phyloP scores from a whole-genome alignment of 2,113 vertebrate genomes.

The Phylloscopus trochiloides region DNA sequence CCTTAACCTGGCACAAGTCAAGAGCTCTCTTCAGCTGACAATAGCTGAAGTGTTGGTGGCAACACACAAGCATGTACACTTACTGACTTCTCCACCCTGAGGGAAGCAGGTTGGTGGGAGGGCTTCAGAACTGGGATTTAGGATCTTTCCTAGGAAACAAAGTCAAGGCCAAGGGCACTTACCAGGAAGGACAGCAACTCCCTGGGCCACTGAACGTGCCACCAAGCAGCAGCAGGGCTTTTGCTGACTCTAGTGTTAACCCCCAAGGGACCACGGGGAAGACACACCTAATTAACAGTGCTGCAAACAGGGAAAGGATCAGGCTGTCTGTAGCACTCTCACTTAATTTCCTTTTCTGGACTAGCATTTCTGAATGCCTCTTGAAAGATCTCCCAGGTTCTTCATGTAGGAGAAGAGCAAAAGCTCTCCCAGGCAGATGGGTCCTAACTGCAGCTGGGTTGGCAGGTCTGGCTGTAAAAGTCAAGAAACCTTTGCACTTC shows the following conservation, averaged over 20 bases:
- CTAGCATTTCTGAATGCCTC: background rate
- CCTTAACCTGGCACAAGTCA: background rate
- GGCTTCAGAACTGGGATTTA: background rate
- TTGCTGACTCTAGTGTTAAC: background rate
- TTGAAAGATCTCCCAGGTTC: background rate
- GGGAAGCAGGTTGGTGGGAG: background rate
- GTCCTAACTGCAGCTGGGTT: background rate
- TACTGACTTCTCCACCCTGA: background rate
- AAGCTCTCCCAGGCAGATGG: background rate
- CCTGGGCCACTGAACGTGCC: no score
- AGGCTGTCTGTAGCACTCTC: background rate
- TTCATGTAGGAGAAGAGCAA: background rate
- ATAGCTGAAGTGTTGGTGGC: background rate
- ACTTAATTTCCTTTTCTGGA: background rate
- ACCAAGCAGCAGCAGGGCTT: background rate
- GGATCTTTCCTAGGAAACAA: background rate
- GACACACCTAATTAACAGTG: background rate
- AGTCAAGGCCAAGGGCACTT: background rate
- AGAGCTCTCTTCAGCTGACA: background rate
- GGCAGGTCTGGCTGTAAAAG: background rate
- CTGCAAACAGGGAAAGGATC: background rate
- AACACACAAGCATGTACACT: fast-evolving
- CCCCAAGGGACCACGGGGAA: background rate
- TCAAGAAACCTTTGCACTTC: background rate
- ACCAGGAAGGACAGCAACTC: background rate